Percentiles rank a stretch among this genome's conserved stretches.
Evolutionary conservation across 1,140 invertebrate species (phyloP).

Genomic region (Brachionus sp.): DNA sequence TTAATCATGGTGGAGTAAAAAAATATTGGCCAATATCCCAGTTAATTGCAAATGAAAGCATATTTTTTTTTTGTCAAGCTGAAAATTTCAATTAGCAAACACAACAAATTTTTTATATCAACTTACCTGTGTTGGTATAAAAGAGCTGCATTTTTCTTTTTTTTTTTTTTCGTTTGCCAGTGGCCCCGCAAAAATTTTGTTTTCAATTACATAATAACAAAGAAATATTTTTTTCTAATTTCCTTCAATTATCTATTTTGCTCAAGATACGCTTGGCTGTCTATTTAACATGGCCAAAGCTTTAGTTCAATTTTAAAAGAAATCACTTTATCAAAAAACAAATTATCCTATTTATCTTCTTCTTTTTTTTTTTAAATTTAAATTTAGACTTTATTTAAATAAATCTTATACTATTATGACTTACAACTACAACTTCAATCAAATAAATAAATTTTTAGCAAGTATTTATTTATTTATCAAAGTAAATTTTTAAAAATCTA

Average conservation of each 20-base stretch:
- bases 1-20: background rate
- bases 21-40: conserved; percentile 5
- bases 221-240: background rate
- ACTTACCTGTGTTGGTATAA: conserved; percentile 1
- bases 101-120: background rate
- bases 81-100: conserved; percentile 7
- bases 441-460: conserved; percentile 33
- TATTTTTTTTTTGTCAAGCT: conserved; percentile 5
- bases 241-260: background rate
- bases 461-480: background rate
- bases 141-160: background rate
- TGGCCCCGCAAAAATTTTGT: background rate
- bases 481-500: background rate
- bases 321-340: background rate
- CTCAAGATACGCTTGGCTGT: background rate
- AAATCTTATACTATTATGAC: background rate
- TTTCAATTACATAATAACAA: background rate
- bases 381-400: background rate
- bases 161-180: background rate
- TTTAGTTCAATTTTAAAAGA: background rate
- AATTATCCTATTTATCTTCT: background rate
- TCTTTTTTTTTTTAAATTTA: too few relatives aligned
- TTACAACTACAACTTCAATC: conserved; percentile 5
- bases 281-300: background rate
- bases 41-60: conserved; percentile 8